Percentiles rank a stretch among this genome's conserved stretches.
These are phyloP conservation scores for Ectropis crepuscularia DNA, from an alignment of 2,888 invertebrate species.

Conservation along the genomic window DNA sequence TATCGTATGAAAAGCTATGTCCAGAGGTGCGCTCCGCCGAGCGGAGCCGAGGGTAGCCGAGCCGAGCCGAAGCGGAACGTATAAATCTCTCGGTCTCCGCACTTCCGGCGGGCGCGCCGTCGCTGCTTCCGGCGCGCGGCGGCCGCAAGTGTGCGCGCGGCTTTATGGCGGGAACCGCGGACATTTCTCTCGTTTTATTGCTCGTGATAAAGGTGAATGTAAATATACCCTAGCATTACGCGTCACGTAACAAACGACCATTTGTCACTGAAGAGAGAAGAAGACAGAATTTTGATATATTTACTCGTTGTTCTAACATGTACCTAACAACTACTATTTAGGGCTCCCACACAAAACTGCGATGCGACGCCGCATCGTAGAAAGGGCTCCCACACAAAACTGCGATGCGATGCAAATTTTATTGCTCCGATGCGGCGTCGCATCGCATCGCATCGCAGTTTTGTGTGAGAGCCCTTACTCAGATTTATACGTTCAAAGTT, in stretches of 20 bases:
- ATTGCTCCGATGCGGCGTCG: too few relatives aligned
- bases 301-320: not conserved
- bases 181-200: conserved; percentile 33
- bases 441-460: too few relatives aligned
- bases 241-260: not conserved
- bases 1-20: not conserved
- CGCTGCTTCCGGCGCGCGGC: conserved; percentile 29
- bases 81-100: conserved; percentile 42
- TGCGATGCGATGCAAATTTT: too few relatives aligned
- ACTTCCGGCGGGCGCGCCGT: conserved; percentile 32
- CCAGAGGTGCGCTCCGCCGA: too few relatives aligned
- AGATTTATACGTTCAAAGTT: not conserved
- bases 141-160: conserved; percentile 35
- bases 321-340: not conserved
- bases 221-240: conserved; percentile 4
- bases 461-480: too few relatives aligned
- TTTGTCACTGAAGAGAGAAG: not conserved
- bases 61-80: conserved; percentile 37
- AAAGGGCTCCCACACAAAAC: too few relatives aligned
- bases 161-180: conserved; percentile 33
- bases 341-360: too few relatives aligned
- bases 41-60: conserved; percentile 22
- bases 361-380: too few relatives aligned
- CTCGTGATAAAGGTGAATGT: conserved; percentile 25
- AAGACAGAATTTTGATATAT: not conserved